Conservation (phyloP, 2,113 vertebrate species). For the Puma concolor region DNA sequence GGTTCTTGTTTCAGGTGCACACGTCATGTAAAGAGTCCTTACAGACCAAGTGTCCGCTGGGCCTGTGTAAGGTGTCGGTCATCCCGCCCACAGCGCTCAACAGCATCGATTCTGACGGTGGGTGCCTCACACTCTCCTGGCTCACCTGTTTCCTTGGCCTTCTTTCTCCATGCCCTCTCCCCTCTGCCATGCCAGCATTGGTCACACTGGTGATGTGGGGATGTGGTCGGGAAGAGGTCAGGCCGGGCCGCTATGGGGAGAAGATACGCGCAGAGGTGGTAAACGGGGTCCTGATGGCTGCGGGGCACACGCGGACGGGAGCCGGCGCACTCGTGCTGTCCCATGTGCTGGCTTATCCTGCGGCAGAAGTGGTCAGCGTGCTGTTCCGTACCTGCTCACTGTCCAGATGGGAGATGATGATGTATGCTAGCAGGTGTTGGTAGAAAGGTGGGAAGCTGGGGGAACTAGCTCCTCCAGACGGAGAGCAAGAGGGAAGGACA, state of each 20-base stretch:
- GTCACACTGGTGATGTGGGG: background rate
- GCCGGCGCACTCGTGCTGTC: background rate
- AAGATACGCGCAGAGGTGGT: no score
- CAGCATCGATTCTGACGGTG: constrained; percentile 99
- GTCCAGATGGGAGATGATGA: rapidly evolving
- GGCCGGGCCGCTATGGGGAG: background rate
- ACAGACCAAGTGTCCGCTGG: constrained; percentile 95
- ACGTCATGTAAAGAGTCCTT: constrained; percentile 94
- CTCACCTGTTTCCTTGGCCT: background rate
- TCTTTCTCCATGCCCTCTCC: rapidly evolving
- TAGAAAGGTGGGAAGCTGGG: background rate
- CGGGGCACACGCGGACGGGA: background rate
- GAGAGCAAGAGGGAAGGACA: background rate
- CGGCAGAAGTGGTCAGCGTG: rapidly evolving
- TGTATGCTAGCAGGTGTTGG: rapidly evolving
- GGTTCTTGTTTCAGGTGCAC: constrained; percentile 90
- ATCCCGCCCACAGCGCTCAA: constrained; percentile 98
- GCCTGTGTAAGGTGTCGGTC: constrained; percentile 97
- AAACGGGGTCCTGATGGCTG: background rate
- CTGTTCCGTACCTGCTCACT: background rate
- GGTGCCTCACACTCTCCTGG: constrained; percentile 60
- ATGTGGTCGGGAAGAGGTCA: background rate
- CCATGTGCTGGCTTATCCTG: rapidly evolving
- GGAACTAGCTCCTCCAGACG: background rate
- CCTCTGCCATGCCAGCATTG: no score